These are phyloP conservation scores for Amblyjoppa proteus DNA, from an alignment of 2,888 invertebrate species.

Conservation along the genomic window DNA sequence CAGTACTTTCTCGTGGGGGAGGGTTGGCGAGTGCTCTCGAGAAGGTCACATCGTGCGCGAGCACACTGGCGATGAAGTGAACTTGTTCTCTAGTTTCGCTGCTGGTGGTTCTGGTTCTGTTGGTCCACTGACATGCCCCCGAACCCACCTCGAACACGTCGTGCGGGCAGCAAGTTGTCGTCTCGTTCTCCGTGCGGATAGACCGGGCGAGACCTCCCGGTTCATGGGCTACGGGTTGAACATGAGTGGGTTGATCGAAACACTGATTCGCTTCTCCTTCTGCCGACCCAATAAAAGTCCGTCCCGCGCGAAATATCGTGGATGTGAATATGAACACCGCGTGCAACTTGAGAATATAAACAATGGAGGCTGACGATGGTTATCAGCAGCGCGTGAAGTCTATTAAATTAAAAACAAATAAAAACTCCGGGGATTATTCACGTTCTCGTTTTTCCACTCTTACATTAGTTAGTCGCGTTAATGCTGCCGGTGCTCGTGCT, in stretches of 20 bases:
- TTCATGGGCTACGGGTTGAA: constrained; percentile 27
- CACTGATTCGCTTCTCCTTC: not conserved
- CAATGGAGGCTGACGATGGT: too few relatives aligned
- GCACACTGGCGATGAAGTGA: constrained; percentile 35
- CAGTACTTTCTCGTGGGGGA: constrained; percentile 24
- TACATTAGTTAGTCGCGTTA: not conserved
- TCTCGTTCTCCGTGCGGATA: constrained; percentile 30
- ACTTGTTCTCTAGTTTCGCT: constrained; percentile 54
- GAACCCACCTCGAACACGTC: constrained; percentile 43
- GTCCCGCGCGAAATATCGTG: not conserved
- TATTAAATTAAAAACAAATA: not conserved
- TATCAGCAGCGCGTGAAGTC: too few relatives aligned
- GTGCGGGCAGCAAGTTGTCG: constrained; percentile 60
- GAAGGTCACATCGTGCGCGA: constrained; percentile 23
- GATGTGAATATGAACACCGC: not conserved
- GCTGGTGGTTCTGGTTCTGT: constrained; percentile 62
- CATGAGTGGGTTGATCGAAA: constrained; percentile 38
- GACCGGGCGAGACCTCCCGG: constrained; percentile 39
- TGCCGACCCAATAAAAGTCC: constrained; percentile 3
- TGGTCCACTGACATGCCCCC: constrained; percentile 58
- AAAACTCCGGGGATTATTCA: not conserved
- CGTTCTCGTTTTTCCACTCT: not conserved
- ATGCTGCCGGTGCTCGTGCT: constrained; percentile 5
- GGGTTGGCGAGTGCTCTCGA: constrained; percentile 9
- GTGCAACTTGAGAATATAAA: not conserved